Evolutionary conservation across 2,797 vertebrate species (phyloP), one percentile per base, ranked within the genome.

Genomic region (Peromyscus melanophrys): DNA sequence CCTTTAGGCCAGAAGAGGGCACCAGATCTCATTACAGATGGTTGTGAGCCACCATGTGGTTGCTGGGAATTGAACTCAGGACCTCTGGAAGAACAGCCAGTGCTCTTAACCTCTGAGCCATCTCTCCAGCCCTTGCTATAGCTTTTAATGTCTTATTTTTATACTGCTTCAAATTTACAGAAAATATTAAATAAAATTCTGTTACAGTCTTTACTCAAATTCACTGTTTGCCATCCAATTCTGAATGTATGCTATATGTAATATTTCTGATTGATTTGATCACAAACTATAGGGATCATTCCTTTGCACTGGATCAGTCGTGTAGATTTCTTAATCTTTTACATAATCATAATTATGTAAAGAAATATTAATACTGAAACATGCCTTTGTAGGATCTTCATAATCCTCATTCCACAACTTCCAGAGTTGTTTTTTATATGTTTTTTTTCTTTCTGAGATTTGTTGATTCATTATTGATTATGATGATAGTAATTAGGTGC

Each of bases 371-470:
- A 61, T 76, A 52, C 49, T 57, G n/a, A 90, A 85, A 49, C 6
- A 75, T 90, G 55, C 43, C 61, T 43, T 92, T 90, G 55, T 87
- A 37, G 90, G 37, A 63, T 82, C 69, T n/a, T 37, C 19, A 31
- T 57, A 77, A 34, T 90, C 55, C 46, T 34, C 61, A 90, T 90
- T 69, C 11, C 92, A 87, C 81, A 90, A 23, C 94, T 59, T 87
- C 67, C 76, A 92, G 37, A 27, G 17, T 8, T 61, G 37, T 59
- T 34, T 34, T 67, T 67, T 59, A 63, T 63, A 6, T 27, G 61
- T 27, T 63, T 23, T 65, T 31, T 29, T 29, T 14, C 25, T 27
- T 37, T 29, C 31, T 34, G 43, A 16, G 34, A 21, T 81, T 23
- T 75, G 43, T 82, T 82, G 63, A 13, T 92, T 57, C 55, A 75